Base-by-base conservation (phyloP, 2,797 vertebrate genomes). In the Diceros bicornis region DNA sequence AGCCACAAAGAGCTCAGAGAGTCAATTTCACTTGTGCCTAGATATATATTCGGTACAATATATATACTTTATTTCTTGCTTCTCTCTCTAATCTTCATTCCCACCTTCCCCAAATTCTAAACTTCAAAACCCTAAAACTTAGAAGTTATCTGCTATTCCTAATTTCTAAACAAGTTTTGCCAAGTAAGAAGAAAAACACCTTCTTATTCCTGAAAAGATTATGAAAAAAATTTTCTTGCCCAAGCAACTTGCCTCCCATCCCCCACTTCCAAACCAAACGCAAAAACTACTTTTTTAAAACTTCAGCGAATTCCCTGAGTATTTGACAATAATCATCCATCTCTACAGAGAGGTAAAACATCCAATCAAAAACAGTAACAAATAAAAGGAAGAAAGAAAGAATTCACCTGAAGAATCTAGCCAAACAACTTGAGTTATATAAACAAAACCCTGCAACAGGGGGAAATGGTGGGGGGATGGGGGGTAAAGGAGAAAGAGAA, bases 381-480 rank as follows among this genome's bases (percentile, higher is more conserved):
- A 97, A 96, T 85, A 81, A 96, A 93, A 97, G 34, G 61, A 85
- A 94, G 59, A 57, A 81, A 83, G 93, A 75, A 97, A 25, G 90
- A 93, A 96, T 93, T 97, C 97, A 98, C 96, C 93, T 97, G 90
- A 89, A 98, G 96, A 98, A 98, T 95, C 96, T 69, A 98, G 94
- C 89, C 97, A 78, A 98, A 98, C 98, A 98, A 98, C 97, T 97
- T 96, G 93, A 98, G 85, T 99, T 99, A 99, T 97, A 98, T 99
- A 99, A 99, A 99, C 93, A 93, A 98, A 97, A 98, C 84, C 97
- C 95, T 96, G 96, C 83, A 85, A 96, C 9, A 93, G 97, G 97
- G 97, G n/a, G 37, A 90, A 97, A 72, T 89, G 47, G 13, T 52
- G 96, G 97, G 89, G 94, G 91, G 84, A 86, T 95, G 97, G 97